Conservation (phyloP, 2,113 vertebrate genomes). For the Gnathonemus echidnorhynchus region DNA sequence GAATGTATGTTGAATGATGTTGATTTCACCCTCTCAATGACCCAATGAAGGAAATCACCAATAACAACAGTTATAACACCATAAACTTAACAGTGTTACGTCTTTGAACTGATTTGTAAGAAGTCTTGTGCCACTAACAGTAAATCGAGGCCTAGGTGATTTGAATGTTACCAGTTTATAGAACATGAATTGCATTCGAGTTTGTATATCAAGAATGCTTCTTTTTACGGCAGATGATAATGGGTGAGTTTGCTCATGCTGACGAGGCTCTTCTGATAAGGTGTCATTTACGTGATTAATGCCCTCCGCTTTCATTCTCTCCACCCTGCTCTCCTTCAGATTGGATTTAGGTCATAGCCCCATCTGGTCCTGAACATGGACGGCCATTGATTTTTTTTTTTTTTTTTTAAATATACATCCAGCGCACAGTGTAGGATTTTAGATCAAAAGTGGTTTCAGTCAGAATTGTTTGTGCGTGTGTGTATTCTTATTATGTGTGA, state of each 20-base stretch:
- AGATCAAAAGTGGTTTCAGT: constrained; percentile 23
- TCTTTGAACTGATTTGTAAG: not conserved
- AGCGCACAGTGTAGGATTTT: constrained; percentile 34
- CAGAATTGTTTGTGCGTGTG: not conserved
- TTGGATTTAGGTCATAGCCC: constrained; percentile 46
- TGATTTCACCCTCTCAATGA: not conserved
- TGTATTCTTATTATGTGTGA: not conserved
- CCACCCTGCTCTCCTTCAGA: constrained; percentile 38
- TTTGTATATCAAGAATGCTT: not conserved
- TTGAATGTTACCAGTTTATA: not conserved
- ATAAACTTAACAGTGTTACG: not conserved
- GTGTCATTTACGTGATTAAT: constrained; percentile 54
- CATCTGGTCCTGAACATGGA: constrained; percentile 37
- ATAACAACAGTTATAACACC: not conserved
- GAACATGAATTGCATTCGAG: not conserved
- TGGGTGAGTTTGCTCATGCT: not conserved
- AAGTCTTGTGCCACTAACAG: not conserved
- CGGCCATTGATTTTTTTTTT: constrained; percentile 31
- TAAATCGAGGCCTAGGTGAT: not conserved
- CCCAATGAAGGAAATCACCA: not conserved
- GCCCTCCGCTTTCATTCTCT: constrained; percentile 41
- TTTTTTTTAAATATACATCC: constrained; percentile 19
- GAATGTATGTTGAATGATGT: not conserved
- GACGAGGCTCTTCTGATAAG: not conserved
- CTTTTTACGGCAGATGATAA: not conserved